Conservation (phyloP, 2,113 vertebrate species). For the Myocastor coypus region DNA sequence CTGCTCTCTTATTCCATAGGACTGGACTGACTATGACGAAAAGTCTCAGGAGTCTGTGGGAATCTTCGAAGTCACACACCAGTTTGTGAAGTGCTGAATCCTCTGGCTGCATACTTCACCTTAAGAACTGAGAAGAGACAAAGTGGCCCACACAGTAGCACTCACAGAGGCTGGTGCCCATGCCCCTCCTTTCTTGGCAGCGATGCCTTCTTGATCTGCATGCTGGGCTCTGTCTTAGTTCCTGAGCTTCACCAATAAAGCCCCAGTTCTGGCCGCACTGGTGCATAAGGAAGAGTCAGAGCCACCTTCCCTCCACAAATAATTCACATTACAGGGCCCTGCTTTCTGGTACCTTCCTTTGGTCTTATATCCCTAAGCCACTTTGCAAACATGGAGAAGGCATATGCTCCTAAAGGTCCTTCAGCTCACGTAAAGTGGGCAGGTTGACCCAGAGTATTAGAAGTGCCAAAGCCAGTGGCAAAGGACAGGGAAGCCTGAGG, state of each 20-base stretch:
- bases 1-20: constrained; percentile 86
- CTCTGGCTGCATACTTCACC: neutral
- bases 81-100: constrained; percentile 95
- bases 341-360: neutral
- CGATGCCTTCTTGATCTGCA: neutral
- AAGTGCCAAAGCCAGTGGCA: neutral
- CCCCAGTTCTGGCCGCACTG: neutral
- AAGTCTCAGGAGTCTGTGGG: constrained; percentile 95
- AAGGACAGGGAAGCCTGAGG: neutral
- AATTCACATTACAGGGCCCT: neutral
- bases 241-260: constrained; percentile 55
- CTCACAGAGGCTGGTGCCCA: neutral
- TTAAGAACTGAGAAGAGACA: constrained; percentile 31
- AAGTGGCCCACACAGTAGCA: neutral
- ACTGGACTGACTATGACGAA: constrained; percentile 99
- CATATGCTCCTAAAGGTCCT: neutral
- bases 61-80: constrained; percentile 97
- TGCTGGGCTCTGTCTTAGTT: neutral
- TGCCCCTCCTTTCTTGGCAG: neutral
- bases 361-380: neutral
- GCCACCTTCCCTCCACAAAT: neutral
- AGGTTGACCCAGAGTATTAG: neutral
- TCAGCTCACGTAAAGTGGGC: neutral
- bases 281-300: neutral
- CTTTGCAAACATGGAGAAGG: neutral